These are phyloP conservation scores for Notodonta ziczac DNA, from an alignment of 2,888 invertebrate genomes.

Conservation along the genomic window DNA sequence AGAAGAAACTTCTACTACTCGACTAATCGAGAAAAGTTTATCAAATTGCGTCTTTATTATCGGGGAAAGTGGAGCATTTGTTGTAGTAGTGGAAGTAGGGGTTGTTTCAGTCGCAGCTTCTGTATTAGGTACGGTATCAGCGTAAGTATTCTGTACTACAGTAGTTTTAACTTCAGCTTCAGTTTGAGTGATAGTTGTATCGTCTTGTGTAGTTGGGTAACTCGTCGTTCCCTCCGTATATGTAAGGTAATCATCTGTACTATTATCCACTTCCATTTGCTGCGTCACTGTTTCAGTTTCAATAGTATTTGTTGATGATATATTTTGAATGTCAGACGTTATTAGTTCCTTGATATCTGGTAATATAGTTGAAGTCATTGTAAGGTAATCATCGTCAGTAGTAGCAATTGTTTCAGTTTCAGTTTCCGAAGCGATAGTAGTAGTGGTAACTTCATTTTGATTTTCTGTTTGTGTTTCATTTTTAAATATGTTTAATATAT, in stretches of 20 bases:
- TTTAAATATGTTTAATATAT: conserved; percentile 13
- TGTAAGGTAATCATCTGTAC: conserved; percentile 73
- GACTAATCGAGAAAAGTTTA: conserved; percentile 87
- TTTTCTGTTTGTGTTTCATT: conserved; percentile 42
- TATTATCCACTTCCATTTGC: conserved; percentile 65
- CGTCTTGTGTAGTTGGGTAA: conserved; percentile 59
- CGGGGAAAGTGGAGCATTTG: conserved; percentile 54
- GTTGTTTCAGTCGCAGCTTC: conserved; percentile 37
- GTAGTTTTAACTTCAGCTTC: conserved; percentile 37
- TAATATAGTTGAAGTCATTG: conserved; percentile 54
- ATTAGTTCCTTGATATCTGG: conserved; percentile 43
- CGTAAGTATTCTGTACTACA: conserved; percentile 29
- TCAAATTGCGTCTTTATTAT: conserved; percentile 80
- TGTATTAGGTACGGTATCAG: conserved; percentile 39
- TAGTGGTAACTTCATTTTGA: conserved; percentile 50
- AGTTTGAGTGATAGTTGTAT: conserved; percentile 46
- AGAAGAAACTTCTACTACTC: conserved; percentile 88
- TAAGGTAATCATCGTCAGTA: conserved; percentile 68
- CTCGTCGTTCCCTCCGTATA: conserved; percentile 60
- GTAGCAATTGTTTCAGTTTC: conserved; percentile 56
- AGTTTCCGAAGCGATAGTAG: conserved; percentile 41
- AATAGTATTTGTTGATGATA: conserved; percentile 51
- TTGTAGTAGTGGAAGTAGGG: conserved; percentile 45
- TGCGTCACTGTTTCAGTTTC: conserved; percentile 59
- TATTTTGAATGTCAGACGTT: conserved; percentile 43